Base-by-base conservation (phyloP, 64 coral and sea anemone genomes). In the Acropora yongei region DNA sequence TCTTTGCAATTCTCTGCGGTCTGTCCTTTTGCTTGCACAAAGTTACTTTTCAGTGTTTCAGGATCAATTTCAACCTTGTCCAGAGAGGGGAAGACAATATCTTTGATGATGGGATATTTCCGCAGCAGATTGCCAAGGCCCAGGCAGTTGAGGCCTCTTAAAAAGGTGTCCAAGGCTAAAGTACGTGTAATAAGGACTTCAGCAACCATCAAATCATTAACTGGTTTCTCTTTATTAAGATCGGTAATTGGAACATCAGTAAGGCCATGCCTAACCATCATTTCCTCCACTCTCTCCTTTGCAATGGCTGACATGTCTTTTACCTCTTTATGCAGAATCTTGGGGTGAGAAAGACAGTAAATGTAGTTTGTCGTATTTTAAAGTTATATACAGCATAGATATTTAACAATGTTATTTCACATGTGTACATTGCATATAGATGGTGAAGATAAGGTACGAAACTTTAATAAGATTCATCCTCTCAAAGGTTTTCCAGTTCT, bases 171-270 rank as follows among this genome's bases (percentile, higher is more conserved):
- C 55, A 86, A 41, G 45, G 82, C 82, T 67, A 86, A n/a, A 43
- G 61, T 86, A 8, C 82, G 16, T 68, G 82, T 86, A 46, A 86
- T 11, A 45, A 86, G 41, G 17, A 86, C 82, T 68, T 86, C 82
- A 68, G 82, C 82, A n/a, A 86, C 82, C 20, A 86, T 55, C 20
- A 86, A 41, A 53, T 86, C 82, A 16, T 86, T 10, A 68, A 86
- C 45, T 45, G 82, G 57, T 60, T 86, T 86, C 30, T 86, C 82
- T 68, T 40, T 86, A 53, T 86, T 86, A 3, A 86, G 49, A 46
- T 86, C 82, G 4, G 82, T 86, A 60, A 86, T 45, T n/a, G 82
- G 82, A 5, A 86, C 82, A 86, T 86, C 82, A 40, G 82, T 86
- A 14, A 86, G 58, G 65, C n/a, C 40, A 65, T 71, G 82, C 43